These are phyloP conservation scores for Adelosebastes latens DNA, from an alignment of 2,797 vertebrate genomes.

Conservation along the genomic window DNA sequence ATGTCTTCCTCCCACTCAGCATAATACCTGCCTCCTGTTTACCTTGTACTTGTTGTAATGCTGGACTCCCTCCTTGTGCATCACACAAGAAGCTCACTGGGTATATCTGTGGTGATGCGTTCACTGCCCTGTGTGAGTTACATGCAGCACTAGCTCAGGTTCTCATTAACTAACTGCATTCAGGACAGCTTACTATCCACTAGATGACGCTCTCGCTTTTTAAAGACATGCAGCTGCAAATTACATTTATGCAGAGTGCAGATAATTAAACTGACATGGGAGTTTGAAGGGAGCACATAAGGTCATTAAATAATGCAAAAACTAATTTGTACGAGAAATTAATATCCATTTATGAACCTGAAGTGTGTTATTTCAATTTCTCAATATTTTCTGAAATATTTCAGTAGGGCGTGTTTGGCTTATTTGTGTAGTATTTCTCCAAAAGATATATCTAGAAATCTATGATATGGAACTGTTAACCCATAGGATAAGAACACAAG, in stretches of 20 bases:
- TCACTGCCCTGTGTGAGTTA: background rate
- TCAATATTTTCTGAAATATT: background rate
- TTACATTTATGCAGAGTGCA: slow-evolving; percentile 22
- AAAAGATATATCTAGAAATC: background rate
- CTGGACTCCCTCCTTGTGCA: background rate
- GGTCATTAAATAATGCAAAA: background rate
- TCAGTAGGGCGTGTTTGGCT: background rate
- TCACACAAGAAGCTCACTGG: background rate
- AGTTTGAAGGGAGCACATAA: background rate
- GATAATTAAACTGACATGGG: slow-evolving; percentile 5
- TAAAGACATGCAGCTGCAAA: slow-evolving; percentile 58
- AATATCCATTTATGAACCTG: background rate
- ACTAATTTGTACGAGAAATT: background rate
- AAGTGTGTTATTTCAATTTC: background rate
- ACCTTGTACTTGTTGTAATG: background rate
- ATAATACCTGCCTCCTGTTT: background rate
- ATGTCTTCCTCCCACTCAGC: background rate
- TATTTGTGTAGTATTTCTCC: background rate
- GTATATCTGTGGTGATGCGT: background rate
- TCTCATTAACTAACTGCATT: slow-evolving; percentile 16
- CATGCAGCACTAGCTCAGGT: background rate
- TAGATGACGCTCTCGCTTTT: slow-evolving; percentile 84
- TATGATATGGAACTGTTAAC: too few species aligned
- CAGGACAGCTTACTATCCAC: slow-evolving; percentile 61
- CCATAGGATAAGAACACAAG: too few species aligned